phyloP scores from a whole-genome alignment of 2,113 vertebrate species.

The Myiozetetes cayanensis region DNA sequence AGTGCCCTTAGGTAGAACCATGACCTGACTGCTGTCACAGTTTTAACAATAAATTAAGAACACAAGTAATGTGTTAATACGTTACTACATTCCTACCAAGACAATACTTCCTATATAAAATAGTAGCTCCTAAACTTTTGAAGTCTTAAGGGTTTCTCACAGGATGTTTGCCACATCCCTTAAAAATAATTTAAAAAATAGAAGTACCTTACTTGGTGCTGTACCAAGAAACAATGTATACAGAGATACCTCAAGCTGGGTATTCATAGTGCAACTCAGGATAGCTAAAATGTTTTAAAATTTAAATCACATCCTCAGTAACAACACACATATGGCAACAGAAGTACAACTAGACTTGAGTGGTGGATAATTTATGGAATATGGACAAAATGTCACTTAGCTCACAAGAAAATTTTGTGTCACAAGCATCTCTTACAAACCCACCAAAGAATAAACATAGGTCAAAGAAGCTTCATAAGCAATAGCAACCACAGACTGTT shows the following conservation, averaged over 20 bases:
- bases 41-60: not conserved
- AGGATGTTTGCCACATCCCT: not conserved
- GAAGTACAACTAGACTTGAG: not conserved
- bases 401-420: not conserved
- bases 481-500: not conserved
- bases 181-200: not conserved
- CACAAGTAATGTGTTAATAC: not conserved
- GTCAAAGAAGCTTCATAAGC: not conserved
- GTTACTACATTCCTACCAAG: not conserved
- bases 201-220: not conserved
- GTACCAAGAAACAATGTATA: not conserved
- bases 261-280: not conserved
- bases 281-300: not conserved
- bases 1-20: not conserved
- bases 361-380: not conserved
- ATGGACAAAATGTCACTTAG: not conserved
- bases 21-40: not conserved
- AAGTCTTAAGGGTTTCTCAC: not conserved
- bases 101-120: not conserved
- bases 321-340: not conserved
- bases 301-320: not conserved
- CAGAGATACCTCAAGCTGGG: not conserved
- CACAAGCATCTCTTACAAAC: not conserved
- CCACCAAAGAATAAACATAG: not conserved
- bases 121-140: not conserved